phyloP scores from a whole-genome alignment of 2,797 vertebrate species.

The Coregonus ussuriensis region DNA sequence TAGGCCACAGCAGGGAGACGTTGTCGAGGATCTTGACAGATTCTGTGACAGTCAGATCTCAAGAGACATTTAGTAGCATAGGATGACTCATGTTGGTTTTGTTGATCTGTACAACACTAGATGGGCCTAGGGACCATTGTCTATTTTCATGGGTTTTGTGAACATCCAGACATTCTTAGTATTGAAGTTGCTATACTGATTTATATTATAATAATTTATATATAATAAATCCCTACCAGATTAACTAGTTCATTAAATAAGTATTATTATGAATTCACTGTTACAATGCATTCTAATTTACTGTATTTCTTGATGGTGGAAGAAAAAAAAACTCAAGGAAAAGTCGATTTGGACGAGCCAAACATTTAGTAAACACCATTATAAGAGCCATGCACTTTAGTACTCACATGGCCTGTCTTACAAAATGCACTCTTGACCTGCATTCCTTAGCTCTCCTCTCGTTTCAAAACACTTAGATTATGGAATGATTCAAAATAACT shows the following conservation, averaged over 20 bases:
- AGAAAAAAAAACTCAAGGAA: background rate
- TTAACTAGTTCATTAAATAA: background rate
- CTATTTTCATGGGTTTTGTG: background rate
- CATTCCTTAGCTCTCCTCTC: slow-evolving; percentile 39
- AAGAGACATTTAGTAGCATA: too few relatives aligned
- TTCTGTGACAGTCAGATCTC: too few relatives aligned
- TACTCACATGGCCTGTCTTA: background rate
- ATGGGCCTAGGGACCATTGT: too few relatives aligned
- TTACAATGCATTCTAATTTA: background rate
- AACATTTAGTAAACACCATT: slow-evolving; percentile 70
- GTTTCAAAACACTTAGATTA: slow-evolving; percentile 59
- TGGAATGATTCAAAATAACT: slow-evolving; percentile 62
- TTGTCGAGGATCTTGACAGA: too few relatives aligned
- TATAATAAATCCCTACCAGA: background rate
- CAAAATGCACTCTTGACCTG: slow-evolving; percentile 11
- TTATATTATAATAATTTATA: background rate
- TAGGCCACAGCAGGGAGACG: too few relatives aligned
- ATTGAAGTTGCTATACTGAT: too few relatives aligned
- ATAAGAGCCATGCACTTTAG: slow-evolving; percentile 64
- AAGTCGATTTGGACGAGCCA: slow-evolving; percentile 49
- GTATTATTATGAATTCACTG: slow-evolving; percentile 4
- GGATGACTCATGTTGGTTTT: too few relatives aligned
- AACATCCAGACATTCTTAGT: background rate
- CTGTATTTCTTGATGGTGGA: background rate
- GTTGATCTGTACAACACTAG: too few relatives aligned